Evolutionary conservation across 2,888 invertebrate species (phyloP), one percentile per base, ranked within the genome.

Genomic region (Strigamia crassipes): DNA sequence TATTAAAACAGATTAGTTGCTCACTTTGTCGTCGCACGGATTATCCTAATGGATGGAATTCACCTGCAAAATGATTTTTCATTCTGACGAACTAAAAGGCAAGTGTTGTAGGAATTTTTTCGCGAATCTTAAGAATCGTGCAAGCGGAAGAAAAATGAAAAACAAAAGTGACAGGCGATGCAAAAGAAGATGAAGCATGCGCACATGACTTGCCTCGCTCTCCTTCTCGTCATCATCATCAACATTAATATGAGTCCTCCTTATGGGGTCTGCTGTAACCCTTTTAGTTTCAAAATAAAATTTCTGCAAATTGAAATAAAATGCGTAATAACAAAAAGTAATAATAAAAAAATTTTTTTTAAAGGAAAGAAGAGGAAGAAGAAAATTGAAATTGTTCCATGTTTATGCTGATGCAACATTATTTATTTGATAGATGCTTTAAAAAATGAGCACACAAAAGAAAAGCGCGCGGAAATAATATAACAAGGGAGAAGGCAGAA

Each of bases 111-210:
- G 73, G 31, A 73, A 73, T 1, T 73, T 73, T 27, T 73, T 27
- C 31, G 31, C n/a, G 27, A n/a, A 27, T 73, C 73, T 10, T 73
- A 27, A 73, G 23, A 73, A 27, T 73, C 73, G 23, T 73, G 73
- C 73, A 31, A 73, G 73, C 73, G n/a, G 9, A 73, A 73, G 73
- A 27, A 12, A 73, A 31, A 73, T 73, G 73, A 73, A 73, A 73
- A 73, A 73, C 31, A 73, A 13, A 73, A 73, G 31, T 73, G 73
- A 73, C 73, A 73, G 31, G 73, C 73, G 21, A 73, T 73, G 31
- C 73, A 73, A 73, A 73, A 23, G 73, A 73, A 31, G 73, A 73
- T 73, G 73, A 73, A 73, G 73, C 73, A 73, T 73, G 73, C 73
- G 73, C 73, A 73, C 73, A 73, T 73, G 73, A 73, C 73, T 73